Evolutionary conservation across 1,140 invertebrate genomes (phyloP).

Genomic region (Atta cephalotes): DNA sequence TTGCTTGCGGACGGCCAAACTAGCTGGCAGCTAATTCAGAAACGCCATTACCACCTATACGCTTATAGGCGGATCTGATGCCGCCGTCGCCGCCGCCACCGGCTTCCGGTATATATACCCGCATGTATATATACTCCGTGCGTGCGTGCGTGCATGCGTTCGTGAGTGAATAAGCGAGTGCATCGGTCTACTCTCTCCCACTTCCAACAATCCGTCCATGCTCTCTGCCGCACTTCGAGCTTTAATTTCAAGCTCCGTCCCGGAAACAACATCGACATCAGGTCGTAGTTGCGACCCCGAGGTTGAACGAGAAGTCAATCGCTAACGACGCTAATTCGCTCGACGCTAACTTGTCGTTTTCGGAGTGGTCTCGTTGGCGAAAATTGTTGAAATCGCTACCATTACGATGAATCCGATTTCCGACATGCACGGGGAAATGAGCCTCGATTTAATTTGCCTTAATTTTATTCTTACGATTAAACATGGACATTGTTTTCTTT

Average conservation of each 20-base stretch:
- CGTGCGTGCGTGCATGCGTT: background rate
- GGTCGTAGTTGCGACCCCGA: constrained; percentile 39
- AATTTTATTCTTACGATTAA: constrained; percentile 3
- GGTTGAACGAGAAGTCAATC: constrained; percentile 45
- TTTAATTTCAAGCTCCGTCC: constrained; percentile 63
- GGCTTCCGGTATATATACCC: constrained; percentile 42
- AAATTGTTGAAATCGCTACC: constrained; percentile 16
- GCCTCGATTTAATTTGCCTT: background rate
- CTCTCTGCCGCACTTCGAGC: constrained; percentile 17
- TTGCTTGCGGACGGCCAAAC: constrained; percentile 86
- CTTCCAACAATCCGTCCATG: constrained; percentile 1
- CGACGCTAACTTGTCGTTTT: constrained; percentile 43
- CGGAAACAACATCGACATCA: constrained; percentile 63
- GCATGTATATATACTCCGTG: constrained; percentile 12
- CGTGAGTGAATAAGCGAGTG: constrained; percentile 8
- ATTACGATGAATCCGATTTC: constrained; percentile 11
- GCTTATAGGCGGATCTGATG: constrained; percentile 77
- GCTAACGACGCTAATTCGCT: constrained; percentile 47
- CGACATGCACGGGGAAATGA: background rate
- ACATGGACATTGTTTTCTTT: background rate
- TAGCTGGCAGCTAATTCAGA: constrained; percentile 85
- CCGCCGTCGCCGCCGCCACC: constrained; percentile 42
- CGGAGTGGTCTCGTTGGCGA: constrained; percentile 7
- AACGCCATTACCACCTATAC: constrained; percentile 85
- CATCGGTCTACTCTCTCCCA: constrained; percentile 27